A percentile compares a stretch with the other conserved stretches of the same genome.
phyloP scores from a whole-genome alignment of 2,888 invertebrate species.

The Drosophila pullipes region DNA sequence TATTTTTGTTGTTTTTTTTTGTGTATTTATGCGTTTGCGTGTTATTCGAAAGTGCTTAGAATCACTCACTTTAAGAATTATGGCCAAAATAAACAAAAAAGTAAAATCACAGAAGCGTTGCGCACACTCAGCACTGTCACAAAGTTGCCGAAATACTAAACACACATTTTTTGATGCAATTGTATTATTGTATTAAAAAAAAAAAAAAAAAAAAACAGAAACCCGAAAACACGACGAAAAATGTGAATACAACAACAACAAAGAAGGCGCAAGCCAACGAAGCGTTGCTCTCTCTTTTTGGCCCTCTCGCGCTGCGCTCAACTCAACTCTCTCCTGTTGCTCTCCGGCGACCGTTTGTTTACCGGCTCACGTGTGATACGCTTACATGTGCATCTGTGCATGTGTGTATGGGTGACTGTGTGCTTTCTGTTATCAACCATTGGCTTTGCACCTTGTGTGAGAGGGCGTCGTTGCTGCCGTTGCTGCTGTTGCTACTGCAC shows the following conservation, averaged over 20 bases:
- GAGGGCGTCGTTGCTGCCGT: slow-evolving; percentile 23
- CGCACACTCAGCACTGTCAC: slow-evolving; percentile 72
- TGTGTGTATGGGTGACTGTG: slow-evolving; percentile 8
- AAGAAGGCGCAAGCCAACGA: slow-evolving; percentile 46
- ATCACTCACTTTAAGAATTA: slow-evolving; percentile 44
- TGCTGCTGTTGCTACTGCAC: slow-evolving; percentile 18
- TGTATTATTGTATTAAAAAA: slow-evolving; percentile 65
- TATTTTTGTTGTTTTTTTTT: not conserved
- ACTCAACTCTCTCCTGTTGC: slow-evolving; percentile 11
- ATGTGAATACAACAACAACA: slow-evolving; percentile 44
- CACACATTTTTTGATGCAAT: slow-evolving; percentile 77
- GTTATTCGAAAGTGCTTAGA: slow-evolving; percentile 14
- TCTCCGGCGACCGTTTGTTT: slow-evolving; percentile 57
- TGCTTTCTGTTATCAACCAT: slow-evolving; percentile 62
- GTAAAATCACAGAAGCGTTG: slow-evolving; percentile 63
- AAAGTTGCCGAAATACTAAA: slow-evolving; percentile 80
- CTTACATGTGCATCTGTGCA: slow-evolving; percentile 21
- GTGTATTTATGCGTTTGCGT: slow-evolving; percentile 4
- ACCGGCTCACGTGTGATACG: slow-evolving; percentile 63
- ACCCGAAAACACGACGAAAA: slow-evolving; percentile 55
- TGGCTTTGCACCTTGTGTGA: slow-evolving; percentile 58
- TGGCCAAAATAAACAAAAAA: slow-evolving; percentile 21
- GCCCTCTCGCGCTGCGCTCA: slow-evolving; percentile 34
- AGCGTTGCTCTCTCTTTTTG: slow-evolving; percentile 57
- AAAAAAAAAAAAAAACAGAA: slow-evolving; percentile 42